Base-by-base conservation (phyloP, 2,888 invertebrate genomes). In the Mechanitis mazaeus region DNA sequence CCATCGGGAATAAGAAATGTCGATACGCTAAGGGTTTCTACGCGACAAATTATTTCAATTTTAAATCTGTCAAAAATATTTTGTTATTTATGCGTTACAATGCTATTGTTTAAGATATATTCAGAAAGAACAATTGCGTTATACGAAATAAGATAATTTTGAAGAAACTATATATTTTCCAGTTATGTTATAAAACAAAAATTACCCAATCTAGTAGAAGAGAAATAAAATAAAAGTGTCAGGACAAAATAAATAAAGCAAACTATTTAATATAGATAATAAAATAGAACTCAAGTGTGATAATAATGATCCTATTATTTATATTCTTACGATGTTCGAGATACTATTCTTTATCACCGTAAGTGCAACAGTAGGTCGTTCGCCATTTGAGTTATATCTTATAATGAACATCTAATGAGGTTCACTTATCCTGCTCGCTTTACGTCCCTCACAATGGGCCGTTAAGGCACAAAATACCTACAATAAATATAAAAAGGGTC, bases 371-470 rank as follows among this genome's bases (percentile, higher is more conserved):
- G 55, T 55, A 55, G 38, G 28, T 58, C 56, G 33, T 61, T 57
- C 46, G 42, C 61, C 54, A 64, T 64, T 67, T 70, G 73, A 77
- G 71, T 72, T 74, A 75, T 71, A 55, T 66, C 60, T 67, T 57
- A 71, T 77, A 77, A 78, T 77, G 76, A 76, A 74, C 75, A 71
- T 70, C 72, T 78, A 77, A 80, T 75, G 78, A 76, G 74, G 71
- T 65, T 60, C 66, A 58, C 70, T 72, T 71, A 72, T 72, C 73
- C 74, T 61, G 67, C 62, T 60, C 64, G 68, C 69, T 63, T 71
- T 72, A 73, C 73, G 70, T 71, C 70, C 65, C 65, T 65, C 65
- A 64, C 68, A 70, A 72, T 71, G 67, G 71, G 64, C 67, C 71
- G 68, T 70, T 69, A 70, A 66, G 64, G 69, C 66, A 63, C 58